These are phyloP conservation scores for Drosophila baimaii DNA, from an alignment of 1,140 invertebrate species.

Conservation along the genomic window DNA sequence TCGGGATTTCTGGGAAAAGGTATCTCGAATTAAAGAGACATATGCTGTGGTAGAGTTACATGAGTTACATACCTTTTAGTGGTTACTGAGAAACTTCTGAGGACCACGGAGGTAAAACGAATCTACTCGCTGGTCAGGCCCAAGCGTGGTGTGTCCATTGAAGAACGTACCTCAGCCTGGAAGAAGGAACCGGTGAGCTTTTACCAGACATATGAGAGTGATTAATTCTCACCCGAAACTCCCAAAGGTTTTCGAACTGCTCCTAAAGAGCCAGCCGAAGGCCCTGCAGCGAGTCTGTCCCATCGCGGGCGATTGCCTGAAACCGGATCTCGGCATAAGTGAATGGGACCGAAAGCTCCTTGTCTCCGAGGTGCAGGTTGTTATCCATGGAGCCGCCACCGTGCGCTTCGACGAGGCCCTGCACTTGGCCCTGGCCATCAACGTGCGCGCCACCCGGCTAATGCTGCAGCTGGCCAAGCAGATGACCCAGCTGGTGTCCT, in stretches of 20 bases:
- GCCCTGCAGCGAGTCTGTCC: constrained; percentile 57
- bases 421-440: constrained; percentile 86
- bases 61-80: constrained; percentile 82
- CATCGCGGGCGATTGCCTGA: constrained; percentile 86
- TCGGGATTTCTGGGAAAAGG: constrained; percentile 58
- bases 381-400: constrained; percentile 94
- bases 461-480: constrained; percentile 86
- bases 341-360: constrained; percentile 85
- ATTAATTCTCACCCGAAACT: background rate
- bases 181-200: constrained; percentile 84
- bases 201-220: too few relatives aligned
- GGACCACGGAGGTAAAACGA: constrained; percentile 88
- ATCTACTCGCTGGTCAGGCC: constrained; percentile 91
- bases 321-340: constrained; percentile 88
- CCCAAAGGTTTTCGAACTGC: constrained; percentile 34
- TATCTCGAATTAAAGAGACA: too few relatives aligned
- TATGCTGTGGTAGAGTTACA: too few relatives aligned
- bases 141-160: constrained; percentile 90
- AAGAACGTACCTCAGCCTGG: constrained; percentile 87
- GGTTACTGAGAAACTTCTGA: constrained; percentile 91
- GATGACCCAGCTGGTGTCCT: constrained; percentile 88
- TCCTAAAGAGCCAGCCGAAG: constrained; percentile 17
- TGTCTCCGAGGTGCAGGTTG: constrained; percentile 86
- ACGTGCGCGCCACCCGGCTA: constrained; percentile 86
- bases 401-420: constrained; percentile 92